phyloP scores from a whole-genome alignment of 2,888 invertebrate genomes.

The Elaeidobius kamerunicus region DNA sequence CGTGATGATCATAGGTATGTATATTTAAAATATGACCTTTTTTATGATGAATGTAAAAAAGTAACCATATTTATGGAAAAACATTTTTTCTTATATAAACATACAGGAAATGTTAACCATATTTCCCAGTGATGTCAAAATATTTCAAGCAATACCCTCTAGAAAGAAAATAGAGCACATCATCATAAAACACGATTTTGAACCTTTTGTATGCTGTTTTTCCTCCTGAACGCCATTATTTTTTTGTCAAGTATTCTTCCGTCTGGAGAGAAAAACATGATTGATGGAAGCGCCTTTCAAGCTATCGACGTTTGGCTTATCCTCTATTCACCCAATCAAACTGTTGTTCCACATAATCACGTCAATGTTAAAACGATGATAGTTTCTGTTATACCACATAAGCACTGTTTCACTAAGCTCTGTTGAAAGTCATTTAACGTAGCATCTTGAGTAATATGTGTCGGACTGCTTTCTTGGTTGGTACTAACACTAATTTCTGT shows the following conservation, averaged over 20 bases:
- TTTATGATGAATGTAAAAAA: too few species aligned
- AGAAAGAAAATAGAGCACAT: slow-evolving; percentile 11
- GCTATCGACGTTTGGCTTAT: slow-evolving; percentile 36
- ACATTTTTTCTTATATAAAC: slow-evolving; percentile 1
- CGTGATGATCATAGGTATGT: too few species aligned
- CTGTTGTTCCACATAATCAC: slow-evolving; percentile 33
- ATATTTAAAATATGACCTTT: too few species aligned
- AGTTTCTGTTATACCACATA: slow-evolving; percentile 73
- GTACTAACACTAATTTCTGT: slow-evolving; percentile 8
- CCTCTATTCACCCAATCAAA: slow-evolving; percentile 34
- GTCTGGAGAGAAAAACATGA: slow-evolving; percentile 36
- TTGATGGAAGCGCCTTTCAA: slow-evolving; percentile 34
- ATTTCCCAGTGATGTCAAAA: background rate
- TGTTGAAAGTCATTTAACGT: slow-evolving; percentile 57
- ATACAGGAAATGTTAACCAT: slow-evolving; percentile 3
- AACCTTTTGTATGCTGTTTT: slow-evolving; percentile 19
- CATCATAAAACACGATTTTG: slow-evolving; percentile 13
- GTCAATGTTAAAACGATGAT: slow-evolving; percentile 42
- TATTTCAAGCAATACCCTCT: slow-evolving; percentile 3
- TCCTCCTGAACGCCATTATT: slow-evolving; percentile 19
- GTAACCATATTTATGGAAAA: too few species aligned
- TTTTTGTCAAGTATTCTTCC: slow-evolving; percentile 31
- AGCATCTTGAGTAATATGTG: slow-evolving; percentile 27
- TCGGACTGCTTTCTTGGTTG: slow-evolving; percentile 14
- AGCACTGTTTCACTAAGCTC: slow-evolving; percentile 70